These are phyloP conservation scores for Parelbella ahira DNA, from an alignment of 2,888 invertebrate genomes.

Conservation along the genomic window DNA sequence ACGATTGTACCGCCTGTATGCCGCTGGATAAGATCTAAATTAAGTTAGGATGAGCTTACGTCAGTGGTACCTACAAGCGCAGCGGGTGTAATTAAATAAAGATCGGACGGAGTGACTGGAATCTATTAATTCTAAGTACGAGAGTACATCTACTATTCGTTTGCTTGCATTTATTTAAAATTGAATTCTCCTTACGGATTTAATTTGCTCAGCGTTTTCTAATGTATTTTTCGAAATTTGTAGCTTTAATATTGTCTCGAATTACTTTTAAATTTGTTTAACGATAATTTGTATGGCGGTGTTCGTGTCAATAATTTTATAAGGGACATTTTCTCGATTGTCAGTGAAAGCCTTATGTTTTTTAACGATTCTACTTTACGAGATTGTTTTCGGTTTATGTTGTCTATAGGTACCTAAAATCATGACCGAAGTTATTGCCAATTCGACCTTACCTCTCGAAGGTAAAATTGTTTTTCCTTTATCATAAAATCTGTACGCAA, in stretches of 20 bases:
- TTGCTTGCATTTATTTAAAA: background rate
- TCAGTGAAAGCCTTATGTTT: conserved; percentile 6
- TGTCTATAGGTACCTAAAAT: conserved; percentile 12
- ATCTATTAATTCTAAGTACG: conserved; percentile 15
- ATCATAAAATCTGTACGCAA: conserved; percentile 36
- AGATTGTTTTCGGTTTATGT: conserved; percentile 38
- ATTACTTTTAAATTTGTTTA: conserved; percentile 1
- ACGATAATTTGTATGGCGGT: background rate
- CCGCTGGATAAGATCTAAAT: conserved; percentile 4
- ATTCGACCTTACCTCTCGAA: conserved; percentile 19
- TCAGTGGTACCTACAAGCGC: too few species aligned
- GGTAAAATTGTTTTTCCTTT: conserved; percentile 35
- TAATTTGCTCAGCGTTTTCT: too few species aligned
- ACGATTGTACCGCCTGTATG: too few species aligned
- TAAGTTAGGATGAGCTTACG: too few species aligned
- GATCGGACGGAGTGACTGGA: conserved; percentile 6
- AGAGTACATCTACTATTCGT: background rate
- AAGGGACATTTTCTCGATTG: conserved; percentile 5
- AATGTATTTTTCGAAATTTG: too few species aligned
- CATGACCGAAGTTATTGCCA: conserved; percentile 21
- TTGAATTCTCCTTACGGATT: too few species aligned
- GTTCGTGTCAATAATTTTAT: background rate
- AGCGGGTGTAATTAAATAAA: conserved; percentile 7
- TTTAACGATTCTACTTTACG: conserved; percentile 37
- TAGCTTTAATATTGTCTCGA: background rate